Conservation (phyloP, 1,140 invertebrate species). For the Drosophila ironensis region DNA sequence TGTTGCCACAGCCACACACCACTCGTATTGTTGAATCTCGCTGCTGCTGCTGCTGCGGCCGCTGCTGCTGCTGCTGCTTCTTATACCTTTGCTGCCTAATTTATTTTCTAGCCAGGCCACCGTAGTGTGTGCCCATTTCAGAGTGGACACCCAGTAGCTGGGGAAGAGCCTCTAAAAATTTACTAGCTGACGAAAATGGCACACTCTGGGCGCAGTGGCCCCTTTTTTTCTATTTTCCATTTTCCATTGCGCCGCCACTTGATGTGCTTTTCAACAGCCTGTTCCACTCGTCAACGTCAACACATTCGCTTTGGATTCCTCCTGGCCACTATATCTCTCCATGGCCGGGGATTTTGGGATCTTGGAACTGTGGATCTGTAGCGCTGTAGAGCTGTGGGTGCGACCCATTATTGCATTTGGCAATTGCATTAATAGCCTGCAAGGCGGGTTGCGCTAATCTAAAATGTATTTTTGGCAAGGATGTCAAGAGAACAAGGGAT, state of each 20-base stretch:
- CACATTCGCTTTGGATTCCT: conserved; percentile 12
- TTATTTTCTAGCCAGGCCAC: conserved; percentile 7
- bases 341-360: not conserved
- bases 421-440: no score
- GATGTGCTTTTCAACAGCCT: conserved; percentile 55
- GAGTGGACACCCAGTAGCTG: conserved; percentile 36
- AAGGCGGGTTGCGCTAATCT: no score
- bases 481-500: no score
- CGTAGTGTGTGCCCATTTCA: conserved; percentile 19
- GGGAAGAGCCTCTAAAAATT: conserved; percentile 34
- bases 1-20: not conserved
- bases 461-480: no score
- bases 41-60: no score
- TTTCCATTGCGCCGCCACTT: not conserved
- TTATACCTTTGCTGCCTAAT: not conserved
- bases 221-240: not conserved
- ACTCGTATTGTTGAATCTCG: not conserved
- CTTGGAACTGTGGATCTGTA: not conserved
- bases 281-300: conserved; percentile 44
- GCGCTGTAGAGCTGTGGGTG: no score
- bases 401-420: conserved; percentile 57
- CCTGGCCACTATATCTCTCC: not conserved
- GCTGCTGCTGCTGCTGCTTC: not conserved
- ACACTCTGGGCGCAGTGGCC: conserved; percentile 40
- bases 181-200: conserved; percentile 63